These are phyloP conservation scores for Metellina segmentata DNA, from an alignment of 2,888 invertebrate genomes.

Conservation along the genomic window DNA sequence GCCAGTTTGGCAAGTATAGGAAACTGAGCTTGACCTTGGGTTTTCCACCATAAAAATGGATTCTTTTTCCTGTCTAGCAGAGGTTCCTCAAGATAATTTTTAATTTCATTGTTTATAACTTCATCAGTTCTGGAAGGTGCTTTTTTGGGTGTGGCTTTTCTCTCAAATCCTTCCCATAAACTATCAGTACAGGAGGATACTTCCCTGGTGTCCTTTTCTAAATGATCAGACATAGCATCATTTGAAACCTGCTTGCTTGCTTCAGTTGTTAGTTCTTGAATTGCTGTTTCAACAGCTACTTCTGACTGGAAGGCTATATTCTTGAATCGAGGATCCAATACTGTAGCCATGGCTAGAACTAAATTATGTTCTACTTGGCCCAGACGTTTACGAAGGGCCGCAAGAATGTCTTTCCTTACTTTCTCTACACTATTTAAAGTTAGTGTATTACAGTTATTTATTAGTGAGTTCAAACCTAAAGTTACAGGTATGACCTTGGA, in stretches of 20 bases:
- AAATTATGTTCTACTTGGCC: conserved; percentile 71
- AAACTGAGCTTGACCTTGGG: conserved; percentile 67
- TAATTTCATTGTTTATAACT: conserved; percentile 63
- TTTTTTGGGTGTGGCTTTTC: conserved; percentile 71
- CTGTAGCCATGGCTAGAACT: conserved; percentile 70
- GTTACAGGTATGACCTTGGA: conserved; percentile 72
- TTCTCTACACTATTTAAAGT: conserved; percentile 58
- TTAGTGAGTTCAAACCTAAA: conserved; percentile 59
- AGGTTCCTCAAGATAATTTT: conserved; percentile 72
- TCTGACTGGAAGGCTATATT: conserved; percentile 75
- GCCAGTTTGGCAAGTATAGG: conserved; percentile 69
- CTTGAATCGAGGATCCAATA: conserved; percentile 72
- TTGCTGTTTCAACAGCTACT: conserved; percentile 68
- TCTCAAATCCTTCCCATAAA: conserved; percentile 73
- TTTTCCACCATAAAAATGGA: conserved; percentile 74
- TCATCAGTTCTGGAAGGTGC: conserved; percentile 60
- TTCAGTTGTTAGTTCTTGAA: conserved; percentile 60
- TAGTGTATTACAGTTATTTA: conserved; percentile 68
- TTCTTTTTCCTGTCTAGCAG: conserved; percentile 69
- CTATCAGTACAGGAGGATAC: conserved; percentile 66
- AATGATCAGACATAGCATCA: conserved; percentile 10
- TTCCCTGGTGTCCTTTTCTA: conserved; percentile 44
- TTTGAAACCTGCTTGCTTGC: conserved; percentile 50
- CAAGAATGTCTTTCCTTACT: conserved; percentile 64
- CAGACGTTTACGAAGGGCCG: conserved; percentile 40